Evolutionary conservation across 2,797 vertebrate species (phyloP).

Genomic region (Caiman crocodilus): DNA sequence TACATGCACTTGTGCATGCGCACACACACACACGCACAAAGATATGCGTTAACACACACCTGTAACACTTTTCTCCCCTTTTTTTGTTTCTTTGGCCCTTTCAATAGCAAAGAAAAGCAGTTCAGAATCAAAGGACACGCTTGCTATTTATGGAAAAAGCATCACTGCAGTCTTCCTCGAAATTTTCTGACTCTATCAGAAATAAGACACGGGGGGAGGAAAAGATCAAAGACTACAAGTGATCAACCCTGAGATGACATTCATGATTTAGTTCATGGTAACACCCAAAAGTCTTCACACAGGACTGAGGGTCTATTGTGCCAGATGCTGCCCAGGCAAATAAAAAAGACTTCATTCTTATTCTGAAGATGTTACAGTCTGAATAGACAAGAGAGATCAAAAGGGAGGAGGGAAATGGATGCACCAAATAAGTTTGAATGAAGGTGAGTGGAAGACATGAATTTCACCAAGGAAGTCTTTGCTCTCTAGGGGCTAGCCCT

Average conservation of each 20-base stretch:
- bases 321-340: neutral
- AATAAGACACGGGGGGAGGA: neutral
- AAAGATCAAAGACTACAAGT: slow-evolving; percentile 52
- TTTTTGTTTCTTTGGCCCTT: neutral
- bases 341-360: neutral
- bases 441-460: neutral
- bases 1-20: neutral
- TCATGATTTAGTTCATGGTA: neutral
- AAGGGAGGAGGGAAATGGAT: neutral
- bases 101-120: neutral
- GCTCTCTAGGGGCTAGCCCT: neutral
- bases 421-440: neutral
- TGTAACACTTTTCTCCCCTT: neutral
- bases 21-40: no score
- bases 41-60: no score
- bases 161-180: slow-evolving; percentile 29
- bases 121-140: slow-evolving; percentile 10
- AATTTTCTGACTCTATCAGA: slow-evolving; percentile 40
- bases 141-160: slow-evolving; percentile 35
- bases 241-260: slow-evolving; percentile 14
- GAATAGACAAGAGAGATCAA: neutral
- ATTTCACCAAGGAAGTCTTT: accelerated
- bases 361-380: neutral
- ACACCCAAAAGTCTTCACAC: accelerated
- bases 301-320: neutral